phyloP scores from a whole-genome alignment of 1,140 invertebrate species.

The Epicauta chinensis region DNA sequence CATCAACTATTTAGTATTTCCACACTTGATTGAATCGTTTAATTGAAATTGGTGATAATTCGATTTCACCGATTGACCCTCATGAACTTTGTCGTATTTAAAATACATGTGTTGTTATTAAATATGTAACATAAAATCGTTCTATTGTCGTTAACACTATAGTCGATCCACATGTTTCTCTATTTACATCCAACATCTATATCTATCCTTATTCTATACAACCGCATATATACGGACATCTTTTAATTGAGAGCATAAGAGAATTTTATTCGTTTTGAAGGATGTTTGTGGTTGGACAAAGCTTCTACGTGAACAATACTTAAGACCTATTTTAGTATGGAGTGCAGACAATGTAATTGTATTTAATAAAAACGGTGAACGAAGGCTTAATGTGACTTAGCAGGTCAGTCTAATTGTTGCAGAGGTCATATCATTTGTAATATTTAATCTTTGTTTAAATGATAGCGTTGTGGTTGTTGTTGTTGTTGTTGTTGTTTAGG shows the following conservation, averaged over 20 bases:
- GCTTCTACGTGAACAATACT: constrained; percentile 16
- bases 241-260: constrained; percentile 17
- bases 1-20: too few species aligned
- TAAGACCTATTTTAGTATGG: constrained; percentile 24
- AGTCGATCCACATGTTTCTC: not conserved
- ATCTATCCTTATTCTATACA: not conserved
- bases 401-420: constrained; percentile 37
- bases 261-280: not conserved
- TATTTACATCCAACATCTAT: not conserved
- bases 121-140: too few species aligned
- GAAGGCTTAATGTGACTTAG: constrained; percentile 32
- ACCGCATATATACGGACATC: not conserved
- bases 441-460: constrained; percentile 38
- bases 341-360: constrained; percentile 29
- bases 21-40: constrained; percentile 6
- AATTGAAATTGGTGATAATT: constrained; percentile 24
- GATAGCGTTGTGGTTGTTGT: constrained; percentile 23
- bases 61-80: constrained; percentile 23
- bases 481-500: not conserved
- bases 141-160: constrained; percentile 4
- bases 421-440: constrained; percentile 39
- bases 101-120: not conserved
- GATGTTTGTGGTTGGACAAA: not conserved
- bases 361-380: constrained; percentile 31
- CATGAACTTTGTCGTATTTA: constrained; percentile 18